A percentile compares a stretch with the other conserved stretches of the same genome.
phyloP scores from a whole-genome alignment of 2,888 invertebrate genomes.

The Noctua janthe region DNA sequence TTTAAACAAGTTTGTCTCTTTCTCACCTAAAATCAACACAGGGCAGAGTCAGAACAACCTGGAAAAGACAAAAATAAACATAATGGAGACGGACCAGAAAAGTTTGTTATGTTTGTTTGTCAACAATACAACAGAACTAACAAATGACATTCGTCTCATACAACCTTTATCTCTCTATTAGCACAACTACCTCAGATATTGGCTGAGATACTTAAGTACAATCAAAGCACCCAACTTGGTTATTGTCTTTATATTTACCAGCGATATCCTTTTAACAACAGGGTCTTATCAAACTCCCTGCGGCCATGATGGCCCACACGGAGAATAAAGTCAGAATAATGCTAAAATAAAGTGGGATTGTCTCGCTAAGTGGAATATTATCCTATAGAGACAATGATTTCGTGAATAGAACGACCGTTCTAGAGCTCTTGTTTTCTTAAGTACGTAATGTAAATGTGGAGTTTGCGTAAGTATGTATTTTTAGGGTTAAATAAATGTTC shows the following conservation, averaged over 20 bases:
- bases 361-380: slow-evolving; percentile 76
- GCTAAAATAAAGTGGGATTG: slow-evolving; percentile 74
- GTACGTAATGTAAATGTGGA: slow-evolving; percentile 61
- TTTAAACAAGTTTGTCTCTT: neutral
- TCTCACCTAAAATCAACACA: neutral
- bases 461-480: slow-evolving; percentile 59
- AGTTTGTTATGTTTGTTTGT: no score
- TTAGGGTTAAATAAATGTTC: slow-evolving; percentile 57
- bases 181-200: slow-evolving; percentile 10
- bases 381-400: slow-evolving; percentile 76
- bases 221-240: slow-evolving; percentile 30
- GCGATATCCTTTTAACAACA: slow-evolving; percentile 53
- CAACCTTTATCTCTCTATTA: slow-evolving; percentile 24
- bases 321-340: slow-evolving; percentile 70
- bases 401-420: slow-evolving; percentile 58
- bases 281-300: slow-evolving; percentile 62
- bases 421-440: slow-evolving; percentile 64
- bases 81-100: neutral
- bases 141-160: slow-evolving; percentile 12
- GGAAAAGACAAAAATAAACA: neutral
- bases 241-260: slow-evolving; percentile 48
- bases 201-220: slow-evolving; percentile 21
- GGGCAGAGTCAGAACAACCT: neutral
- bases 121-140: slow-evolving; percentile 13
- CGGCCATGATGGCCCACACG: slow-evolving; percentile 64